Percentiles rank a stretch among this genome's conserved stretches.
Conservation (phyloP, 1,140 invertebrate species). For the Pectinophora gossypiella region DNA sequence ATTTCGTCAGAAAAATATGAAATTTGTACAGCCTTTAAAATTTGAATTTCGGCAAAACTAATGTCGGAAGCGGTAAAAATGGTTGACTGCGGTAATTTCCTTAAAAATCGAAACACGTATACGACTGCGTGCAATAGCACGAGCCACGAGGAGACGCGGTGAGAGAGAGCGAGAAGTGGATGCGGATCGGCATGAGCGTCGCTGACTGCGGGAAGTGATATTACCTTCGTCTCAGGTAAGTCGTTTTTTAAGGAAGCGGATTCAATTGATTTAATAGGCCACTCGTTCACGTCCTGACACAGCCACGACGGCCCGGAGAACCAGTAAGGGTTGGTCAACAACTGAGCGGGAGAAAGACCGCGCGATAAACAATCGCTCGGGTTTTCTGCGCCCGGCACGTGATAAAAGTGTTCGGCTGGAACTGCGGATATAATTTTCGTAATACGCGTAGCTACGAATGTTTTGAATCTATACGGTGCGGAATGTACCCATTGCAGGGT, state of each 20-base stretch:
- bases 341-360: constrained; percentile 21
- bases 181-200: not conserved
- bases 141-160: not conserved
- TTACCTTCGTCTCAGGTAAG: too few species aligned
- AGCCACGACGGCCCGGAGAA: constrained; percentile 11
- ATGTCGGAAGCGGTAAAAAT: not conserved
- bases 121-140: not conserved
- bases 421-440: constrained; percentile 39
- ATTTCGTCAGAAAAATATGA: constrained; percentile 1
- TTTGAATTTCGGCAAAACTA: not conserved
- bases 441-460: not conserved
- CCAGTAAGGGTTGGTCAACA: constrained; percentile 28
- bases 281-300: not conserved
- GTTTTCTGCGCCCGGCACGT: constrained; percentile 29
- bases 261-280: constrained; percentile 3
- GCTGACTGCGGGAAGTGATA: too few species aligned
- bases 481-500: not conserved
- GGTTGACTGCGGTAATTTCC: not conserved
- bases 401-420: constrained; percentile 30
- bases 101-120: not conserved
- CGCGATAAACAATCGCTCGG: constrained; percentile 33
- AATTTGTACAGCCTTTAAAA: not conserved
- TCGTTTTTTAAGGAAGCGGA: not conserved
- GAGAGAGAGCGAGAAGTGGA: not conserved
- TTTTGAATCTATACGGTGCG: not conserved